Evolutionary conservation across 1,140 invertebrate genomes (phyloP), one percentile per base, ranked within the genome.

Genomic region (Drosophila leontia): DNA sequence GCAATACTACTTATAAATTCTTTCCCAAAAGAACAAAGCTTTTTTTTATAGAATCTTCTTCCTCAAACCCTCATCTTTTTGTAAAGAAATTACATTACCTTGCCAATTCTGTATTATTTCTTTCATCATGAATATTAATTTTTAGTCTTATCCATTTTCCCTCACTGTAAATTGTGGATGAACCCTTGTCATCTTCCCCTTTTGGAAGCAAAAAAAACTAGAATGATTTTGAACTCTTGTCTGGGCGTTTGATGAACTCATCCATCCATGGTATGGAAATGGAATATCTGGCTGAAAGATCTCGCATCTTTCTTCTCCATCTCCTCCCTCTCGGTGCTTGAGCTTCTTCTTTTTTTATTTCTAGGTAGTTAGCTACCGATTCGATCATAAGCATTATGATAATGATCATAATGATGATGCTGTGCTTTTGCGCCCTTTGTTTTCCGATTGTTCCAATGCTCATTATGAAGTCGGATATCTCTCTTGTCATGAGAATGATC

Each of bases 221-320:
- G 37, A 80, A 87, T 67, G 68, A 79, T 82, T 82, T 63, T 82
- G 71, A 85, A 82, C 85, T 85, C 85, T 88, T 75, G 64, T 71
- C 65, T 51, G 68, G 63, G 55, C 84, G 80, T 88, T 75, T 90
- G 85, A 90, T 90, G 85, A 90, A 90, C 85, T 90, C 85, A 90
- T 85, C 86, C 85, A 90, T 85, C 86, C 53, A 50, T 55, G 29
- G 71, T 75, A 75, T 65, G 63, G 56, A 64, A 72, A 81, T 61
- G 47, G 29, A 48, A 47, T 63, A 75, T 63, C 75, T 80, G 55
- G 51, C 59, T 83, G 57, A 34, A 45, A 45, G 67, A 72, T 58
- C 53, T 71, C 29, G 19, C 57, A 15, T 65, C 57, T 44, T 34
- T 70, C 50, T 39, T 57, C 50, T 35, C 7, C n/a, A 35, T 19